These are phyloP conservation scores for Conistra vaccinii DNA, from an alignment of 2,888 invertebrate species.

Conservation along the genomic window DNA sequence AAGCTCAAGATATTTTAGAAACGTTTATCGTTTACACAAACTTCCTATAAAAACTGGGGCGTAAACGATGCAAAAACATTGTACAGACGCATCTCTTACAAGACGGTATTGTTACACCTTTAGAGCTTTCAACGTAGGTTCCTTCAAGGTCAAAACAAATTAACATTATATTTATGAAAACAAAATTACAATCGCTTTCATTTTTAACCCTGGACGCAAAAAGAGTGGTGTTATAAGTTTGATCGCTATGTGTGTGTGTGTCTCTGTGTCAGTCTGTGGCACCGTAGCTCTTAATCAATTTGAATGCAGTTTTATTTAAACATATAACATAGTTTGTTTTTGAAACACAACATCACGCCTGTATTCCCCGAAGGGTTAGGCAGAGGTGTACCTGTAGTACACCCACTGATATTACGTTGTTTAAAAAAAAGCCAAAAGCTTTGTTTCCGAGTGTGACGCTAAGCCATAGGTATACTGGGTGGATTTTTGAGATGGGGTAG, in stretches of 20 bases:
- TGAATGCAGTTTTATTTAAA: too few relatives aligned
- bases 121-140: background rate
- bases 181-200: background rate
- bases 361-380: too few relatives aligned
- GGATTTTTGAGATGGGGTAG: too few relatives aligned
- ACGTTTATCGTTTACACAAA: slow-evolving; percentile 13
- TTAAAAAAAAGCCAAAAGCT: background rate
- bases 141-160: slow-evolving; percentile 6
- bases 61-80: slow-evolving; percentile 39
- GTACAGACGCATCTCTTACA: slow-evolving; percentile 29
- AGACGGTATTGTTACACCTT: slow-evolving; percentile 39
- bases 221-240: too few relatives aligned
- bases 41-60: slow-evolving; percentile 39
- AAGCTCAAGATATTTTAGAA: background rate
- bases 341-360: background rate
- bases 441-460: background rate
- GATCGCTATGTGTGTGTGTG: too few relatives aligned
- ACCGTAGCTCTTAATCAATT: too few relatives aligned
- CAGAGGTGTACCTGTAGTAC: too few relatives aligned
- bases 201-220: too few relatives aligned
- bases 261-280: too few relatives aligned
- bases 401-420: too few relatives aligned
- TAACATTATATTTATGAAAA: background rate
- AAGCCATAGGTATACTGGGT: too few relatives aligned
- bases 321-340: too few relatives aligned